Evolutionary conservation across 2,797 vertebrate species (phyloP).

Genomic region (Anolis apletophallus): DNA sequence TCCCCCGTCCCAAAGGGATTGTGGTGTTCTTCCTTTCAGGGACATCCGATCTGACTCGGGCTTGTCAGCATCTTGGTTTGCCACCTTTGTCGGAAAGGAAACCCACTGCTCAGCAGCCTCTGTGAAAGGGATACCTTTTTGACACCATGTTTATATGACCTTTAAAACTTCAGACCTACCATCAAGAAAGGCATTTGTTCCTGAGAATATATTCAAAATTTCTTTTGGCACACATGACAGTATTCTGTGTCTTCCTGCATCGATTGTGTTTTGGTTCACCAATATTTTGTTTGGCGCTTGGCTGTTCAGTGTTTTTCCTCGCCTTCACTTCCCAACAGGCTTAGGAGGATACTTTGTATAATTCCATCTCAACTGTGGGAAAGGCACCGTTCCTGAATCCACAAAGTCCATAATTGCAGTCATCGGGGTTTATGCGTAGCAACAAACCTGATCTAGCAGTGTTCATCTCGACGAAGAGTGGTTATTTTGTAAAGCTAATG

Average conservation of each 20-base stretch:
- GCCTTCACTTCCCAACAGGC: neutral
- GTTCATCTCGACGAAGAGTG: neutral
- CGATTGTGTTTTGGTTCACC: neutral
- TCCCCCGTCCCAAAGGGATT: neutral
- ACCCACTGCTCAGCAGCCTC: neutral
- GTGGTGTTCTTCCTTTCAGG: slow-evolving; percentile 1
- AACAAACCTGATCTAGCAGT: neutral
- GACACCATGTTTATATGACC: neutral
- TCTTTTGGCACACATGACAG: neutral
- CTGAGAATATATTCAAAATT: neutral
- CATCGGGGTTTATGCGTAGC: neutral
- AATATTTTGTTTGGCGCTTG: neutral
- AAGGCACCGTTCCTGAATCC: neutral
- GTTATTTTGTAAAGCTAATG: neutral
- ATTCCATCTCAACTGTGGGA: neutral
- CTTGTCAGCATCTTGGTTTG: neutral
- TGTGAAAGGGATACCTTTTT: neutral
- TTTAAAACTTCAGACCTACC: neutral
- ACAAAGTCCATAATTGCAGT: neutral
- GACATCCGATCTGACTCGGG: neutral
- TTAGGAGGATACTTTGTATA: neutral
- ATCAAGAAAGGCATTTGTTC: neutral
- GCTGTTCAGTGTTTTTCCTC: neutral
- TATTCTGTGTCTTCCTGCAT: neutral
- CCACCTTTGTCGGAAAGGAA: neutral